phyloP scores from a whole-genome alignment of 1,140 invertebrate genomes.

The Aphidius gifuensis region DNA sequence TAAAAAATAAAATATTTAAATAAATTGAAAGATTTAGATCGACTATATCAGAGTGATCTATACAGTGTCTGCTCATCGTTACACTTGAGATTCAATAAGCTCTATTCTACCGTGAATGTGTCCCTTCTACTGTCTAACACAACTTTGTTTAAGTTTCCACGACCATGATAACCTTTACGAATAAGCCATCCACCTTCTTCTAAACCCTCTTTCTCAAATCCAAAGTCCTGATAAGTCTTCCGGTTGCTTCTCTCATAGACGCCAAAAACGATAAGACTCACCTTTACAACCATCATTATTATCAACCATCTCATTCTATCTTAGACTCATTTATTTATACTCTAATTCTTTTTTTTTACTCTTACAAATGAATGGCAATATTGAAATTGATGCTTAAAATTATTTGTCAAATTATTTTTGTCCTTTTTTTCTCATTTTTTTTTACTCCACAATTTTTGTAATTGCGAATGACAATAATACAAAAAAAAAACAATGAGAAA shows the following conservation, averaged over 20 bases:
- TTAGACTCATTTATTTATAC: slow-evolving; percentile 5
- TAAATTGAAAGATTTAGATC: too few relatives aligned
- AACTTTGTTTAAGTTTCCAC: slow-evolving; percentile 36
- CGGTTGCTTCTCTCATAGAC: slow-evolving; percentile 20
- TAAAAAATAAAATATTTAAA: too few relatives aligned
- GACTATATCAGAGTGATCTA: slow-evolving; percentile 29
- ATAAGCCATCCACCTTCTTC: slow-evolving; percentile 28
- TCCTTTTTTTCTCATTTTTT: neutral
- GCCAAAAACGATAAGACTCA: slow-evolving; percentile 7
- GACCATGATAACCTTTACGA: slow-evolving; percentile 32
- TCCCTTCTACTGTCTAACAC: slow-evolving; percentile 16
- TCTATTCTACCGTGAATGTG: neutral
- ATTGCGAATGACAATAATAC: neutral
- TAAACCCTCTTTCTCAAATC: neutral
- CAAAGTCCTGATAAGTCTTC: slow-evolving; percentile 35
- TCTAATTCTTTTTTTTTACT: neutral
- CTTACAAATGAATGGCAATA: too few relatives aligned
- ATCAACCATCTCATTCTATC: neutral
- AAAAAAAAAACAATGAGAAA: slow-evolving; percentile 11
- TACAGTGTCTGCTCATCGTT: slow-evolving; percentile 33
- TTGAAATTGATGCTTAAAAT: too few relatives aligned
- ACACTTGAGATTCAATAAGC: slow-evolving; percentile 39
- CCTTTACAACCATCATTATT: too few relatives aligned
- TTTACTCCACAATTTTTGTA: too few relatives aligned
- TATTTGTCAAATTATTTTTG: neutral